Evolutionary conservation across 2,113 vertebrate species (phyloP).

Genomic region (Atractosteus spatula): DNA sequence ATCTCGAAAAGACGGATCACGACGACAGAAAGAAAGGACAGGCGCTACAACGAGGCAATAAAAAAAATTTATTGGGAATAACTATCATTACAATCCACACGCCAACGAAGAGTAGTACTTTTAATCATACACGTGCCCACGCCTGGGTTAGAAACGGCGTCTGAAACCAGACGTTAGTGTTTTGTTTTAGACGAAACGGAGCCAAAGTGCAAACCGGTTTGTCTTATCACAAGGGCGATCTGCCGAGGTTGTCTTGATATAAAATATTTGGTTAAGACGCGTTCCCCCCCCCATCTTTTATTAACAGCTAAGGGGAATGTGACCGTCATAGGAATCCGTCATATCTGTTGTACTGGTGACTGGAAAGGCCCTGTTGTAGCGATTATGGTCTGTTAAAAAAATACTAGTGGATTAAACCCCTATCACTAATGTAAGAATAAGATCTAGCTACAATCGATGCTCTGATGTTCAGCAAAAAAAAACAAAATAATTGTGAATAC

Average conservation of each 20-base stretch:
- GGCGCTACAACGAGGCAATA: slow-evolving; percentile 25
- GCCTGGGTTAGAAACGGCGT: slow-evolving; percentile 35
- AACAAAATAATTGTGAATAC: slow-evolving; percentile 28
- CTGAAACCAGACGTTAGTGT: slow-evolving; percentile 28
- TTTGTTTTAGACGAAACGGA: slow-evolving; percentile 29
- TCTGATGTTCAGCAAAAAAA: slow-evolving; percentile 48
- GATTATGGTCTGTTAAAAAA: neutral
- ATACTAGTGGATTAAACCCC: slow-evolving; percentile 14
- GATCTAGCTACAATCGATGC: slow-evolving; percentile 45
- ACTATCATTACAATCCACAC: slow-evolving; percentile 39
- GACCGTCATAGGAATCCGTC: too few relatives aligned
- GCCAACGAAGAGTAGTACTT: slow-evolving; percentile 22
- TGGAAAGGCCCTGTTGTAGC: too few relatives aligned
- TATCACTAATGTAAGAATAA: slow-evolving; percentile 39
- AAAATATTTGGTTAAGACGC: too few relatives aligned
- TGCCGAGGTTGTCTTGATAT: neutral
- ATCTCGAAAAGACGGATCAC: neutral
- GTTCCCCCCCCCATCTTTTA: neutral
- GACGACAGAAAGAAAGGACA: slow-evolving; percentile 20
- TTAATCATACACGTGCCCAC: slow-evolving; percentile 36
- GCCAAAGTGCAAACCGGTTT: slow-evolving; percentile 47
- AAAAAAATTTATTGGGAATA: slow-evolving; percentile 39
- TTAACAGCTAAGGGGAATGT: neutral
- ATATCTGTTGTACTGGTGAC: too few relatives aligned
- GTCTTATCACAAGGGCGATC: slow-evolving; percentile 27